Evolutionary conservation across 1,140 invertebrate species (phyloP).

Genomic region (Lordiphosa collinella): DNA sequence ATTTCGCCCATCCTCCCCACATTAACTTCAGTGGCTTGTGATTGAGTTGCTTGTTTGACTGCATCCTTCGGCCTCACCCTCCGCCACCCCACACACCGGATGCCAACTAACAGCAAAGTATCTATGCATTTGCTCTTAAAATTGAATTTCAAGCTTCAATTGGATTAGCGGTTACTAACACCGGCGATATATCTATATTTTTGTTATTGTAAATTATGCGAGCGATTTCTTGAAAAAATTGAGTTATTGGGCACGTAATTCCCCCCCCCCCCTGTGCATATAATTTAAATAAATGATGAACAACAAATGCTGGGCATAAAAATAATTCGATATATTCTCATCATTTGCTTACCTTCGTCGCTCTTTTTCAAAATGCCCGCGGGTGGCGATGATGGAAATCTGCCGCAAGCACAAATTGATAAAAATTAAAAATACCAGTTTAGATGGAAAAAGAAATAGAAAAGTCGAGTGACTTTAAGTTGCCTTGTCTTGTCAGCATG

Average conservation of each 20-base stretch:
- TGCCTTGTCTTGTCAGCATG: slow-evolving; percentile 54
- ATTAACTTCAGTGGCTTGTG: slow-evolving; percentile 48
- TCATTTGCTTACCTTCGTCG: slow-evolving; percentile 76
- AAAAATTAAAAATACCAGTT: slow-evolving; percentile 38
- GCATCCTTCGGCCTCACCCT: slow-evolving; percentile 10
- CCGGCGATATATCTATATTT: slow-evolving; percentile 42
- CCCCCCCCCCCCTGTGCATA: not conserved
- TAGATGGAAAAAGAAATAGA: slow-evolving; percentile 1
- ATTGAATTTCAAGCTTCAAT: slow-evolving; percentile 72
- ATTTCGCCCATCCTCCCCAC: slow-evolving; percentile 6
- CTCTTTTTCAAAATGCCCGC: slow-evolving; percentile 76
- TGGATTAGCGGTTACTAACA: slow-evolving; percentile 78
- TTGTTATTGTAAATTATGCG: slow-evolving; percentile 74
- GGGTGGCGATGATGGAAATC: slow-evolving; percentile 76
- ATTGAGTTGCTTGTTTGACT: slow-evolving; percentile 68
- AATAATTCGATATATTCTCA: slow-evolving; percentile 50
- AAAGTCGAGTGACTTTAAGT: slow-evolving; percentile 67
- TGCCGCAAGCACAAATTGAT: slow-evolving; percentile 46
- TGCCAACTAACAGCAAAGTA: slow-evolving; percentile 34
- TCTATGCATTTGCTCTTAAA: slow-evolving; percentile 29
- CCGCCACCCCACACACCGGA: slow-evolving; percentile 15
- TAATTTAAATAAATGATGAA: slow-evolving; percentile 76
- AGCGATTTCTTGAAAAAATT: slow-evolving; percentile 66
- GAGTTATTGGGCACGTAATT: slow-evolving; percentile 53
- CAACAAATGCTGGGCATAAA: slow-evolving; percentile 47